Evolutionary conservation across 2,113 vertebrate genomes (phyloP), one percentile per base, ranked within the genome.

Genomic region (Sciurus niger): DNA sequence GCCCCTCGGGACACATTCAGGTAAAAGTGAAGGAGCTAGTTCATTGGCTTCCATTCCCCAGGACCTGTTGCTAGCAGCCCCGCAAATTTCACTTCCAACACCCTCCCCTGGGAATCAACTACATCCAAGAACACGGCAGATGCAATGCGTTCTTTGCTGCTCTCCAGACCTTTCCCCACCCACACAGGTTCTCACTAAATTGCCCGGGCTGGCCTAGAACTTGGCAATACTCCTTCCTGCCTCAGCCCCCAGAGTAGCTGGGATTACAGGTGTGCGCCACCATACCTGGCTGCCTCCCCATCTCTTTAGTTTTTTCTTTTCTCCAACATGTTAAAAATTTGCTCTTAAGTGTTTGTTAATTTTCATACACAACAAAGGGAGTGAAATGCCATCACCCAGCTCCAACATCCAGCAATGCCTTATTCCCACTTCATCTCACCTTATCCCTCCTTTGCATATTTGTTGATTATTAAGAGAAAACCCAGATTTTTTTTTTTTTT

Each of bases 401-500:
- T 48, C 67, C 58, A 32, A 34, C 14, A 80, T 43, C 3, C 0
- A 34, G 16, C 46, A 53, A 37, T 32, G 22, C 40, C 20, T 7
- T 40, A 48, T 32, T 32, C 24, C 22, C 5, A 20, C 17, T 58
- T 40, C 28, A n/a, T 5, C 37, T 84, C 40, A 63, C 10, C 22
- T n/a, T 17, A 2, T 3, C 25, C 34, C 78, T 34, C 9, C 70
- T 51, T 78, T 77, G 40, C 24, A 3, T 0, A 0, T 43, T 60
- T 79, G 55, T 48, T 84, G 32, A 86, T 58, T 86, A 77, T 76
- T 70, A 92, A 92, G 93, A 83, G 73, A 37, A 80, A 90, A 74
- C 58, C 73, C 51, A 40, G 84, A 51, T 9, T 48, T 48, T 48
- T 7, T 4, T 48, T 48, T 48, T 48, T 4, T 51, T 51, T 51